These are phyloP conservation scores for Ispidina picta DNA, from an alignment of 2,797 vertebrate species.

Conservation along the genomic window DNA sequence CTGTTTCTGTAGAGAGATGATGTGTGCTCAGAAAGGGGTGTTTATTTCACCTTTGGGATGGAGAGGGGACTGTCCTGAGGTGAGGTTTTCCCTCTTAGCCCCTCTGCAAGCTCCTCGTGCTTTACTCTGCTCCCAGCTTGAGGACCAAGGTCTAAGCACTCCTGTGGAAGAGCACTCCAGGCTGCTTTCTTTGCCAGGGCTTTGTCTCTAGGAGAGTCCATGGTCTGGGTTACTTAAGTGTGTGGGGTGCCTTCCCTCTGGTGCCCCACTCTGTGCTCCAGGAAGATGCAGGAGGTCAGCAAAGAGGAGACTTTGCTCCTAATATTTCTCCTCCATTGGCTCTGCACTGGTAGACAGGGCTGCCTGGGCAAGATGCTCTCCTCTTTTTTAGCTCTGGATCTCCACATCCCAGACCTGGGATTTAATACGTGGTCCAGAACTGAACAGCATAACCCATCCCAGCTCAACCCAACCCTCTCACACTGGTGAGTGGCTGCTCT, in stretches of 20 bases:
- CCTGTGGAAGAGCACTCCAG: neutral
- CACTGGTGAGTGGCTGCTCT: accelerated
- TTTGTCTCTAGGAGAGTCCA: neutral
- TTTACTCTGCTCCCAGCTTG: neutral
- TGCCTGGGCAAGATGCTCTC: neutral
- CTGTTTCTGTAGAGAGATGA: accelerated
- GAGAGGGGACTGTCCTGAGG: accelerated
- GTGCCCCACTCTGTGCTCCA: accelerated
- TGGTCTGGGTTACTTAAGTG: neutral
- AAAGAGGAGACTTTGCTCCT: neutral
- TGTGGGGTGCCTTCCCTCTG: neutral
- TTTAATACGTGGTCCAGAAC: neutral
- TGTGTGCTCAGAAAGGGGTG: accelerated
- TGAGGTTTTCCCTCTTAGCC: neutral
- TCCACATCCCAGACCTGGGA: neutral
- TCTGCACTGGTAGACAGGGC: accelerated
- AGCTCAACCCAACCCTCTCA: accelerated
- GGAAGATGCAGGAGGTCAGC: accelerated
- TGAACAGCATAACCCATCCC: accelerated
- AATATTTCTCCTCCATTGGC: accelerated
- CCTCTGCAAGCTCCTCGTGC: accelerated
- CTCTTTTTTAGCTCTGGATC: neutral
- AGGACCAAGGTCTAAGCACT: neutral
- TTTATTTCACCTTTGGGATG: neutral
- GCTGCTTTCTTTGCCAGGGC: neutral